A percentile compares a stretch with the other conserved stretches of the same genome.
phyloP scores from a whole-genome alignment of 1,140 invertebrate species.

The Papilio helenus region DNA sequence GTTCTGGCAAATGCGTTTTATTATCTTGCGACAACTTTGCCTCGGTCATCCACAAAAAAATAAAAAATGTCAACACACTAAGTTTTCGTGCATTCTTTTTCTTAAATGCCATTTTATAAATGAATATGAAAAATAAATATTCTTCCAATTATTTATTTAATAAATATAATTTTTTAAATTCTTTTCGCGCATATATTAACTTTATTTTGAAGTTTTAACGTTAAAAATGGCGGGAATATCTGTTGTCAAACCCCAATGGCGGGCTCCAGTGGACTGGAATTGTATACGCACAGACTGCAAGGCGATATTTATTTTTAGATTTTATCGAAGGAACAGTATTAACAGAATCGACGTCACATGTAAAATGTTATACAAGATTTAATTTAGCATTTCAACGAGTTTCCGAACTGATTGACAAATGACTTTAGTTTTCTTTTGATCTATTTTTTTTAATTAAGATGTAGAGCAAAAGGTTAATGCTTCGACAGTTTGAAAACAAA shows the following conservation, averaged over 20 bases:
- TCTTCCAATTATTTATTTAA: background rate
- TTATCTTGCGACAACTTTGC: conserved; percentile 42
- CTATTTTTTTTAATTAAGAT: conserved; percentile 25
- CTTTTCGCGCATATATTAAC: background rate
- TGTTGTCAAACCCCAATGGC: conserved; percentile 49
- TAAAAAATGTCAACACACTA: conserved; percentile 42
- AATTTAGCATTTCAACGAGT: conserved; percentile 9
- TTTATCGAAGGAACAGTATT: conserved; percentile 54
- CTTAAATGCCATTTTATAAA: conserved; percentile 41
- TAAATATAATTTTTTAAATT: background rate
- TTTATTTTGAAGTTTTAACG: conserved; percentile 34
- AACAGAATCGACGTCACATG: conserved; percentile 48
- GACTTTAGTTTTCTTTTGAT: conserved; percentile 20
- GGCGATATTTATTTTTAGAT: conserved; percentile 59
- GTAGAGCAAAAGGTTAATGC: conserved; percentile 15
- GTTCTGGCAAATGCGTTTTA: conserved; percentile 42
- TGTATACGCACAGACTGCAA: conserved; percentile 53
- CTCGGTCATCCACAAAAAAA: conserved; percentile 42
- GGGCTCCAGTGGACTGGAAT: conserved; percentile 56
- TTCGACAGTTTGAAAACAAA: conserved; percentile 7
- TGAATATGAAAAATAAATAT: background rate
- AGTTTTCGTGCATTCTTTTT: conserved; percentile 39
- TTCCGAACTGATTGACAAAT: conserved; percentile 25
- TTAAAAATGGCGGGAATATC: conserved; percentile 46
- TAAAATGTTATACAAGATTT: conserved; percentile 27